phyloP scores from a whole-genome alignment of 2,113 vertebrate species.

The Otus sunia region DNA sequence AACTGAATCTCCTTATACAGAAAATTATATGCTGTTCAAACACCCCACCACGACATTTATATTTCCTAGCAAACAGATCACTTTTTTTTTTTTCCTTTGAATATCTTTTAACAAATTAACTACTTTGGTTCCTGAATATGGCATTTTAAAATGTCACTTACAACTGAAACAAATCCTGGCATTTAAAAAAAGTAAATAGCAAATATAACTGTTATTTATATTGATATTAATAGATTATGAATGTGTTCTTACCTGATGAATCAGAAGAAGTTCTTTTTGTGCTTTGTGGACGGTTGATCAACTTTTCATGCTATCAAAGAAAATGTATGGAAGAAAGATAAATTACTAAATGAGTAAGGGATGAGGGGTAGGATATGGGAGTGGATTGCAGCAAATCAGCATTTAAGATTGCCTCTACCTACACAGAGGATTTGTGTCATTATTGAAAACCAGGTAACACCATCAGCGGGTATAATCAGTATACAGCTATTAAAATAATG shows the following conservation, averaged over 20 bases:
- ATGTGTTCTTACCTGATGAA: constrained; percentile 71
- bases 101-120: neutral
- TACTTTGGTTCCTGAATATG: neutral
- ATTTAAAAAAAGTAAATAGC: neutral
- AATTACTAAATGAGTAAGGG: neutral
- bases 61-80: neutral
- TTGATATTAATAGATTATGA: neutral
- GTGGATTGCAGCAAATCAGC: neutral
- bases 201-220: neutral
- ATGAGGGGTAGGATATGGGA: neutral
- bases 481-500: neutral
- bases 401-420: neutral
- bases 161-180: neutral
- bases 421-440: neutral
- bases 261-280: constrained; percentile 63
- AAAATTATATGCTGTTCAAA: neutral
- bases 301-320: constrained; percentile 73
- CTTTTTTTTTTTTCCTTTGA: neutral
- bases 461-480: neutral
- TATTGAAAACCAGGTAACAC: neutral
- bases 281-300: constrained; percentile 58
- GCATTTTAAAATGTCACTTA: neutral
- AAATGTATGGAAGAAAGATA: constrained; percentile 1
- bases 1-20: neutral
- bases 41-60: neutral